A percentile compares a stretch with the other conserved stretches of the same genome.
phyloP scores from a whole-genome alignment of 2,797 vertebrate species.

The Helostoma temminkii region DNA sequence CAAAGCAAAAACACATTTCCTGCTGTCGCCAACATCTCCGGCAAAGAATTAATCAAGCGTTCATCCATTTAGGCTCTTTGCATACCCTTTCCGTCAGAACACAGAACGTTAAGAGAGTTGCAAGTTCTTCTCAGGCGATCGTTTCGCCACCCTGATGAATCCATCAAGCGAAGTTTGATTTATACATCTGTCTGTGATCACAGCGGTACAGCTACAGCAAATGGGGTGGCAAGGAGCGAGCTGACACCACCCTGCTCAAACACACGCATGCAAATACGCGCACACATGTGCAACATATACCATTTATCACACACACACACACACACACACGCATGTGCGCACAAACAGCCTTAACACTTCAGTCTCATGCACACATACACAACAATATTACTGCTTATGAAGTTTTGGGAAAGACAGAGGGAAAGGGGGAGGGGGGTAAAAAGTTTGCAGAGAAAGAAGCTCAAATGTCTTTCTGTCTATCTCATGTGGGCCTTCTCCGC shows the following conservation, averaged over 20 bases:
- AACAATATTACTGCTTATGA: constrained; percentile 65
- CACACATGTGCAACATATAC: constrained; percentile 67
- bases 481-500: constrained; percentile 72
- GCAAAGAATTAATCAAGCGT: constrained; percentile 99
- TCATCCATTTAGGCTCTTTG: constrained; percentile 99
- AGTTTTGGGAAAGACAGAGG: constrained; percentile 78
- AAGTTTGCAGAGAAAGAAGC: constrained; percentile 80
- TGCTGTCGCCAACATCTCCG: constrained; percentile 98
- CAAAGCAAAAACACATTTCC: constrained; percentile 97
- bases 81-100: constrained; percentile 99
- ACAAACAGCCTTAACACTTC: constrained; percentile 49
- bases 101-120: constrained; percentile 95
- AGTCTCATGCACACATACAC: constrained; percentile 42
- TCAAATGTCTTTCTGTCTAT: constrained; percentile 70
- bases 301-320: constrained; percentile 51
- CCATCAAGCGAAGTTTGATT: constrained; percentile 99
- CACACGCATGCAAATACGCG: constrained; percentile 65
- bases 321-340: constrained; percentile 39
- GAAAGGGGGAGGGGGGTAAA: constrained; percentile 75
- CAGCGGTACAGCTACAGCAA: constrained; percentile 99
- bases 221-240: constrained; percentile 97
- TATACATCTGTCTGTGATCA: constrained; percentile 99
- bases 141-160: constrained; percentile 97
- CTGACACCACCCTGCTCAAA: constrained; percentile 85
- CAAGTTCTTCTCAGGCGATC: constrained; percentile 91